These are phyloP conservation scores for Acronicta psi DNA, from an alignment of 2,888 invertebrate genomes.

Conservation along the genomic window DNA sequence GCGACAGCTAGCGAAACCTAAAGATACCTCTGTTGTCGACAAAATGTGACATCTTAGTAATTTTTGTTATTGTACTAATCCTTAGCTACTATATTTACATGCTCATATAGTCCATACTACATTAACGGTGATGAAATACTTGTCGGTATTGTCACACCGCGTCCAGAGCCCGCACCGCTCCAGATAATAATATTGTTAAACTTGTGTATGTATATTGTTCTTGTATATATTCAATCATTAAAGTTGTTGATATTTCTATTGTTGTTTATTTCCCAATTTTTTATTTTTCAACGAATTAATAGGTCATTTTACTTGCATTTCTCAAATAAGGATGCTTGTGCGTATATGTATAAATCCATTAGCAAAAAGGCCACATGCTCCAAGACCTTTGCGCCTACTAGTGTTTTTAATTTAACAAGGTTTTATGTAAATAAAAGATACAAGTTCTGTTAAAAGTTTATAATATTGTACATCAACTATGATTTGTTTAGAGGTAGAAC, in stretches of 20 bases:
- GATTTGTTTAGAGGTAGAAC: constrained; percentile 88
- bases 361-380: no score
- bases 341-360: no score
- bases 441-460: constrained; percentile 85
- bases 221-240: constrained; percentile 88
- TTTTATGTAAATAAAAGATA: constrained; percentile 58
- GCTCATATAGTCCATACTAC: constrained; percentile 17
- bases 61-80: constrained; percentile 24
- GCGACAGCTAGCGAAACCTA: constrained; percentile 49
- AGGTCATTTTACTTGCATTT: no score
- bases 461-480: constrained; percentile 88
- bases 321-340: no score
- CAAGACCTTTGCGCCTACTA: no score
- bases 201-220: constrained; percentile 83
- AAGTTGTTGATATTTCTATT: constrained; percentile 87
- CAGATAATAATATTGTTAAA: constrained; percentile 73
- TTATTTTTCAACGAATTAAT: no score
- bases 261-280: constrained; percentile 61
- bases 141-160: constrained; percentile 15
- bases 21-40: constrained; percentile 33
- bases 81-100: constrained; percentile 20
- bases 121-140: constrained; percentile 22
- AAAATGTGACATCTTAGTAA: constrained; percentile 15
- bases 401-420: background rate
- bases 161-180: constrained; percentile 53